Evolutionary conservation across 2,888 invertebrate species (phyloP).

Genomic region (Cheilosia urbana): DNA sequence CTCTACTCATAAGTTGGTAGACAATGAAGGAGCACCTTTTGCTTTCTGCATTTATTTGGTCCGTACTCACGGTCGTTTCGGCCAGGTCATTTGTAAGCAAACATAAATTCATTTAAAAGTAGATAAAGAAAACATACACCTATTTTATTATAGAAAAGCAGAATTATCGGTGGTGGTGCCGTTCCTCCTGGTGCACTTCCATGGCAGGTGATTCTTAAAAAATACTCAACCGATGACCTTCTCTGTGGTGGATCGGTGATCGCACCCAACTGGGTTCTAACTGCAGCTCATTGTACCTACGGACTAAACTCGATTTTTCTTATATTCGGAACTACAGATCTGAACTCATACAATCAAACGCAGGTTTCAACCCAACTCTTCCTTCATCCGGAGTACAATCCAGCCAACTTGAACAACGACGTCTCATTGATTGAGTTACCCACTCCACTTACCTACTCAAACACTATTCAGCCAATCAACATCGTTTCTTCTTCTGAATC

Average conservation of each 20-base stretch:
- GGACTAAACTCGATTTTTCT: slow-evolving; percentile 77
- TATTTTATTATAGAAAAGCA: slow-evolving; percentile 75
- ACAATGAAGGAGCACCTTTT: slow-evolving; percentile 1
- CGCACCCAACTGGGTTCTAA: slow-evolving; percentile 80
- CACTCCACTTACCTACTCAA: slow-evolving; percentile 76
- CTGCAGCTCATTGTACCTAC: slow-evolving; percentile 81
- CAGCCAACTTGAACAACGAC: slow-evolving; percentile 79
- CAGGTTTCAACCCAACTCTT: slow-evolving; percentile 79
- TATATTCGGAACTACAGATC: slow-evolving; percentile 79
- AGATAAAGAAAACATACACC: too few species aligned
- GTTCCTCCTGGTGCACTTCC: slow-evolving; percentile 80
- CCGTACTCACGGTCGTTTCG: not conserved
- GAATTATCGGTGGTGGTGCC: slow-evolving; percentile 79
- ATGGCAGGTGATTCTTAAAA: slow-evolving; percentile 82
- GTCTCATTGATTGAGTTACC: slow-evolving; percentile 80
- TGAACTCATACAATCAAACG: slow-evolving; percentile 77
- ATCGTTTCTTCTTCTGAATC: slow-evolving; percentile 76
- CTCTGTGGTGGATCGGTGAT: slow-evolving; percentile 82
- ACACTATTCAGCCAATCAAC: slow-evolving; percentile 78
- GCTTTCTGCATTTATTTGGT: not conserved
- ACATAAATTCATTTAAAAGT: too few species aligned
- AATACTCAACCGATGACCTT: slow-evolving; percentile 78
- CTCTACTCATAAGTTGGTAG: not conserved
- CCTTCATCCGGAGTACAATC: slow-evolving; percentile 80
- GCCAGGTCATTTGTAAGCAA: not conserved